phyloP scores from a whole-genome alignment of 2,797 vertebrate species.

The Myotis pilosus region DNA sequence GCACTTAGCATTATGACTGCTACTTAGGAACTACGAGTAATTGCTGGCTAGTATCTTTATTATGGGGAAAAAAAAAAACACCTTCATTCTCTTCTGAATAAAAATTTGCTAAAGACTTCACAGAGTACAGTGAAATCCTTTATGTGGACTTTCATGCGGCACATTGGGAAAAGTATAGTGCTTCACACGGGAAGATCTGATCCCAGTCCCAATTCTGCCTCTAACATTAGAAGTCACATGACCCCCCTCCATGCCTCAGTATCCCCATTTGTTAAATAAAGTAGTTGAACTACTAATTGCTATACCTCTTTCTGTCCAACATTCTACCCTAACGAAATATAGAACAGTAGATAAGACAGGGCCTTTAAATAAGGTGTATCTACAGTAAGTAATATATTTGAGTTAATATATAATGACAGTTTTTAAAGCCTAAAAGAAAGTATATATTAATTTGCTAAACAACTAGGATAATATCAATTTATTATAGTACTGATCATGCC shows the following conservation, averaged over 20 bases:
- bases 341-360: not conserved
- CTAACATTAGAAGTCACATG: not conserved
- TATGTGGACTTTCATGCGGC: not conserved
- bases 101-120: not conserved
- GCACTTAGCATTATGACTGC: not conserved
- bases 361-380: not conserved
- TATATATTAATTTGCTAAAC: not conserved
- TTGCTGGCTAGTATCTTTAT: not conserved
- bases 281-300: not conserved
- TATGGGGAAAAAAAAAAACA: not conserved
- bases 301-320: not conserved
- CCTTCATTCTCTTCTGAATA: not conserved
- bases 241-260: not conserved
- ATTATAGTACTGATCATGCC: not conserved
- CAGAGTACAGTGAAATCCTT: not conserved
- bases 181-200: not conserved
- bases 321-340: not conserved
- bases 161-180: not conserved
- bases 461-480: not conserved
- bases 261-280: constrained; percentile 10
- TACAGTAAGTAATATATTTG: not conserved
- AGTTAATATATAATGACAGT: not conserved
- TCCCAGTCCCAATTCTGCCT: not conserved
- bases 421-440: not conserved
- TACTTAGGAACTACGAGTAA: not conserved